Percentiles rank a stretch among this genome's conserved stretches.
These are phyloP conservation scores for Halictus quadricinctus DNA, from an alignment of 2,888 invertebrate genomes.

Conservation along the genomic window DNA sequence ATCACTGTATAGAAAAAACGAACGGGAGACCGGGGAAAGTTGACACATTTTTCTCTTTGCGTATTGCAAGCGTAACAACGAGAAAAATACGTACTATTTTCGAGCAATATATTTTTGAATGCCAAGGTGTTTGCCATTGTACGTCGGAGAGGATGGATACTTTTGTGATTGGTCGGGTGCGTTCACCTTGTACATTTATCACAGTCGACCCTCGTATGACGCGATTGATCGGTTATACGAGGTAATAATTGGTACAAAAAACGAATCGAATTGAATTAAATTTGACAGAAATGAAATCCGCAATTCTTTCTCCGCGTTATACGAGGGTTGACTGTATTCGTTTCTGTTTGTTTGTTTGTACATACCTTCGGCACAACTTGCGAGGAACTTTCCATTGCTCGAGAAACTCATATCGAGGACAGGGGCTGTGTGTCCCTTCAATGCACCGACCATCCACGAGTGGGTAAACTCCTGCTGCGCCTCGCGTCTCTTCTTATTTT, in stretches of 20 bases:
- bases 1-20: too few species aligned
- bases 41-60: not conserved
- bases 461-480: slow-evolving; percentile 79
- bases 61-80: too few species aligned
- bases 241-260: too few species aligned
- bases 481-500: slow-evolving; percentile 78
- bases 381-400: slow-evolving; percentile 92
- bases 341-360: not conserved
- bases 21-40: not conserved
- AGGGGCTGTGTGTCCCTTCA: slow-evolving; percentile 92
- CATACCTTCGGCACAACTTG: slow-evolving; percentile 92
- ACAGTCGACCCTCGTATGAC: not conserved
- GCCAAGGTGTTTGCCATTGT: not conserved
- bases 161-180: slow-evolving; percentile 1
- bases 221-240: not conserved
- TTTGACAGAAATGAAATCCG: not conserved
- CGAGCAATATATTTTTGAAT: too few species aligned
- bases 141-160: not conserved
- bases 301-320: too few species aligned
- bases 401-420: slow-evolving; percentile 92
- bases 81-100: too few species aligned
- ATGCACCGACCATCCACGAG: slow-evolving; percentile 89
- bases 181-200: not conserved
- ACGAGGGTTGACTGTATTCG: not conserved
- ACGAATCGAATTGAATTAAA: too few species aligned